A percentile compares a stretch with the other conserved stretches of the same genome.
Conservation (phyloP, 1,140 invertebrate species). For the Lordiphosa mommai region DNA sequence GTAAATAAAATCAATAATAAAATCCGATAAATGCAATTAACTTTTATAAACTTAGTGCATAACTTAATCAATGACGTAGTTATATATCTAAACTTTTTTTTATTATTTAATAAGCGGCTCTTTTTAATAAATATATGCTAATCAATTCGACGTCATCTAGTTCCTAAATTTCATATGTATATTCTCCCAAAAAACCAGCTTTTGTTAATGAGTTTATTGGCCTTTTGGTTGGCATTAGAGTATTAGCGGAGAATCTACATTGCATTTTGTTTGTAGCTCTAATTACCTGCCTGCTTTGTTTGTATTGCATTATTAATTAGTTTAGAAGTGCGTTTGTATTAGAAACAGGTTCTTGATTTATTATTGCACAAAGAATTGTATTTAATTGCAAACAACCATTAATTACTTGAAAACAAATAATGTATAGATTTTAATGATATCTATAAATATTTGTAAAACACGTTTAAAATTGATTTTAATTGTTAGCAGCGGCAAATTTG, state of each 20-base stretch:
- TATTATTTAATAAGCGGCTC: neutral
- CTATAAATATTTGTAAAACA: too few species aligned
- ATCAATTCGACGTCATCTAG: neutral
- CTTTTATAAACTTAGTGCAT: too few species aligned
- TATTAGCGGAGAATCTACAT: slow-evolving; percentile 9
- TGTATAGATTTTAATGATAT: too few species aligned
- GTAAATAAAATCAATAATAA: too few species aligned
- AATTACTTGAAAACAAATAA: neutral
- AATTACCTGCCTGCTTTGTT: neutral
- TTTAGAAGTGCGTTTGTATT: neutral
- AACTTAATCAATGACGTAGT: too few species aligned
- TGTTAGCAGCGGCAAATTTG: too few species aligned
- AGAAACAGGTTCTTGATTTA: slow-evolving; percentile 5
- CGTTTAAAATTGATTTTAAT: too few species aligned
- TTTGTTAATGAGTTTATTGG: slow-evolving; percentile 3
- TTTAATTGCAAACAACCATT: neutral
- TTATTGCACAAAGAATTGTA: neutral
- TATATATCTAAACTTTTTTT: neutral
- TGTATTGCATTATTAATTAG: slow-evolving; percentile 3
- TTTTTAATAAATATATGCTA: too few species aligned
- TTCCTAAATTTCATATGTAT: neutral
- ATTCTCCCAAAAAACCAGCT: neutral
- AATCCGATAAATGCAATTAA: too few species aligned
- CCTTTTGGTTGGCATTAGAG: neutral
- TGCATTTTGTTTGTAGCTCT: slow-evolving; percentile 1